Evolutionary conservation across 2,888 invertebrate genomes (phyloP), one percentile per base, ranked within the genome.

Genomic region (Alloscopus bannaensis): DNA sequence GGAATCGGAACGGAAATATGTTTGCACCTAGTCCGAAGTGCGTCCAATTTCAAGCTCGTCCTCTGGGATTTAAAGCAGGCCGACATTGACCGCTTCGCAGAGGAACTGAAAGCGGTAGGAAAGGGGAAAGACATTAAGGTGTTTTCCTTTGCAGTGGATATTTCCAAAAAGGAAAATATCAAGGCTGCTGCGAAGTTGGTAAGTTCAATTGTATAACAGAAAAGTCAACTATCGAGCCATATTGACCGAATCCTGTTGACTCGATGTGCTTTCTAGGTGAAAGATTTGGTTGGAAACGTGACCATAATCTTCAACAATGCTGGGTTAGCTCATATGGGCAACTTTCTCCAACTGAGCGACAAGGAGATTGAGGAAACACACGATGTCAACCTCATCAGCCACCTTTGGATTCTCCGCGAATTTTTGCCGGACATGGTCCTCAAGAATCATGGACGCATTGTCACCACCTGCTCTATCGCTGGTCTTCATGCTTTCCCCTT

Each of bases 1-100:
- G 93, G 93, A 16, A 90, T 93, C 2, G 93, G 93, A 0, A 89
- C 90, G 76, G 91, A 92, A 87, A 88, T 93, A 80, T 91, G 92
- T 0, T 88, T 91, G 76, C 91, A 92, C 85, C 87, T 93, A 77
- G 90, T 91, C 1, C 88, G 88, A 16, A 16, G 40, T 24, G 40
- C 52, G 29, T 52, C 79, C 13, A 91, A 91, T 50, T 91, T 91
- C 1, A 89, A 88, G 57, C 90, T 93, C 1, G 90, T 94, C 0
- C 91, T 94, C 81, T 91, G 93, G 80, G 94, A 94, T 86, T 90
- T 92, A 60, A 91, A 93, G 86, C 88, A 88, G 71, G 86, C 84
- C 2, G 89, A 87, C 60, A 92, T 92, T 84, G 88, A 89, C 52
- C 87, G 88, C 1, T 91, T 91, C 0, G 89, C 90, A 18, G 88